These are phyloP conservation scores for Pseudonaja textilis DNA, from an alignment of 2,113 vertebrate species.

Conservation along the genomic window DNA sequence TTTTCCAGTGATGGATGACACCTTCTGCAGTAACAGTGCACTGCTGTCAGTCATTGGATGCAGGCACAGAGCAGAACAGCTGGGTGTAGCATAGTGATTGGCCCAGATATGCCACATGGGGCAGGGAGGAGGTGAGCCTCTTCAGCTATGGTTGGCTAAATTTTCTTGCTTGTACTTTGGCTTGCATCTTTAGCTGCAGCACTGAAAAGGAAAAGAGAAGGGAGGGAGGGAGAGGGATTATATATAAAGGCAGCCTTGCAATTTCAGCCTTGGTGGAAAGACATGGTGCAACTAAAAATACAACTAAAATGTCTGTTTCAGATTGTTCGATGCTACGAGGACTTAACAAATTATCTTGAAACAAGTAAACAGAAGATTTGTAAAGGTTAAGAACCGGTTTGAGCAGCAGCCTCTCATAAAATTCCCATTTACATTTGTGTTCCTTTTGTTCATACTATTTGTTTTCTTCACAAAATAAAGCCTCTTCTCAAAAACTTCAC, in stretches of 20 bases:
- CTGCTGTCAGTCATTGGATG: constrained; percentile 63
- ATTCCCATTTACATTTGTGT: no score
- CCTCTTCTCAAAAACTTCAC: background rate
- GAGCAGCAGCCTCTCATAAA: background rate
- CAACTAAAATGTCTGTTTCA: constrained; percentile 40
- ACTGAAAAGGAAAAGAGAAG: constrained; percentile 27
- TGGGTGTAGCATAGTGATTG: constrained; percentile 41
- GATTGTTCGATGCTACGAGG: background rate
- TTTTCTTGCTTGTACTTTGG: constrained; percentile 64
- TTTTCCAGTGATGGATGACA: constrained; percentile 55
- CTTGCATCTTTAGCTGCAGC: constrained; percentile 57
- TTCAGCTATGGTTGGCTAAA: constrained; percentile 57
- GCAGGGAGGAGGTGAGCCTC: constrained; percentile 36
- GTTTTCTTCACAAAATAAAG: background rate
- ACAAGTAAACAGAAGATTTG: background rate
- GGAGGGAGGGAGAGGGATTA: constrained; percentile 26
- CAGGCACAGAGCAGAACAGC: constrained; percentile 24
- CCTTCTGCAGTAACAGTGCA: constrained; percentile 45
- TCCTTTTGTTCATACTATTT: background rate
- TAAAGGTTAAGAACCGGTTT: background rate
- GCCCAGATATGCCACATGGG: constrained; percentile 15
- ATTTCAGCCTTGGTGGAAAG: constrained; percentile 29
- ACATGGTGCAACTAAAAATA: constrained; percentile 42
- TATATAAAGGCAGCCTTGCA: constrained; percentile 39
- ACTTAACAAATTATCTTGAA: background rate